These are phyloP conservation scores for Gisinianus flammeolus DNA, from an alignment of 2,888 invertebrate genomes.

Conservation along the genomic window DNA sequence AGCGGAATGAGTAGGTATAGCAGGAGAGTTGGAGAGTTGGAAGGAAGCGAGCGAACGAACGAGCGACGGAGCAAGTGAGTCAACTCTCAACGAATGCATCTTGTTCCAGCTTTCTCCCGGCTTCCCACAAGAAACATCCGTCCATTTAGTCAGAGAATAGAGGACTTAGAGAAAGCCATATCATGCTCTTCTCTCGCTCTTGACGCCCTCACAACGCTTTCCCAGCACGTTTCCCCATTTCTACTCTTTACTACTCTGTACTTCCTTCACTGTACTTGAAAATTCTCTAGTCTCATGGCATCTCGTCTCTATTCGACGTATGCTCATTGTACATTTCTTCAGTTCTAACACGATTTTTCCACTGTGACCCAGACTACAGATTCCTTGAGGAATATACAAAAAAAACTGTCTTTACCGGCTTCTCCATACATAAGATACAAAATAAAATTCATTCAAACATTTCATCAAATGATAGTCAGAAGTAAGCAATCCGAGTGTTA, in stretches of 20 bases:
- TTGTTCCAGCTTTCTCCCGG: constrained; percentile 8
- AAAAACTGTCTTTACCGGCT: too few relatives aligned
- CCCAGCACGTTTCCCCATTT: neutral
- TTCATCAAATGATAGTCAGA: too few relatives aligned
- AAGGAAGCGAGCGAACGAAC: neutral
- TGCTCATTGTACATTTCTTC: neutral
- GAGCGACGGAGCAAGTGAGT: neutral
- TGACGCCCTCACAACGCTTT: neutral
- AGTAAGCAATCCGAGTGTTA: too few relatives aligned
- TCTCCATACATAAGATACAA: too few relatives aligned
- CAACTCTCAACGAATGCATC: constrained; percentile 16
- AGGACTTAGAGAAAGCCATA: constrained; percentile 29
- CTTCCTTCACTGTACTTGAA: too few relatives aligned
- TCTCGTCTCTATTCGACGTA: neutral
- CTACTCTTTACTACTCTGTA: too few relatives aligned
- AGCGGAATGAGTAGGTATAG: neutral
- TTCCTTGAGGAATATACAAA: too few relatives aligned
- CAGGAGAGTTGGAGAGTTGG: neutral
- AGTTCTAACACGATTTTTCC: neutral
- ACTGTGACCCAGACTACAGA: too few relatives aligned
- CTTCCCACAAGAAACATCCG: constrained; percentile 14
- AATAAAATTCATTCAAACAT: too few relatives aligned
- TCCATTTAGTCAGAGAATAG: constrained; percentile 30
- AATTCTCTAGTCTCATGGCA: too few relatives aligned
- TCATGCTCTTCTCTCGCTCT: constrained; percentile 14